Evolutionary conservation across 2,797 vertebrate species (phyloP).

Genomic region (Scolopax bukidnonensis): DNA sequence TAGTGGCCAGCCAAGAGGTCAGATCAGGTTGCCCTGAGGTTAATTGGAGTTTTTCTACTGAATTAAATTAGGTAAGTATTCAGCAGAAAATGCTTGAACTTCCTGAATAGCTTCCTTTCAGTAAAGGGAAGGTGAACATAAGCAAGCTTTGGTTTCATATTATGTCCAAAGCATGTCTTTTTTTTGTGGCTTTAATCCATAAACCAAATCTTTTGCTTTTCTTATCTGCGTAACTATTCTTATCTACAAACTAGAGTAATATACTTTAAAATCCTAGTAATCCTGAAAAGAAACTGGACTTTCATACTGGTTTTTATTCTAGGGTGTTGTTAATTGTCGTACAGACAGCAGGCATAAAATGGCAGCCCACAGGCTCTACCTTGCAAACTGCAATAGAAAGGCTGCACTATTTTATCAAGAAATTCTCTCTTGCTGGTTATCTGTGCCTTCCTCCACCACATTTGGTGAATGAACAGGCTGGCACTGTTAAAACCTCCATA

Average conservation of each 20-base stretch:
- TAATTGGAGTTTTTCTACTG: conserved; percentile 65
- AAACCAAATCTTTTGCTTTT: neutral
- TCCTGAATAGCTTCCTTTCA: conserved; percentile 20
- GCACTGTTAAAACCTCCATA: neutral
- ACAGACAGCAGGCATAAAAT: neutral
- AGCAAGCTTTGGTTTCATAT: neutral
- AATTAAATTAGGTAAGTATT: conserved; percentile 50
- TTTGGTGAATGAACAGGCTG: neutral
- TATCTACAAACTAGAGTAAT: neutral
- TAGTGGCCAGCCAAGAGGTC: conserved; percentile 26
- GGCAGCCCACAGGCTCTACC: neutral
- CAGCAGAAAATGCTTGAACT: conserved; percentile 22
- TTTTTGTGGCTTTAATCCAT: neutral
- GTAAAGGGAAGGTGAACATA: neutral
- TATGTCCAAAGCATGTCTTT: neutral
- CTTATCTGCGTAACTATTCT: neutral
- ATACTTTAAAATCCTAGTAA: neutral
- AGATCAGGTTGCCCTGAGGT: conserved; percentile 32
- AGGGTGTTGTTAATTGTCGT: neutral
- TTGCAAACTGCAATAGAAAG: neutral
- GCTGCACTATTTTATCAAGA: neutral
- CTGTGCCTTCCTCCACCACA: neutral
- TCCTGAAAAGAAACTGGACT: neutral
- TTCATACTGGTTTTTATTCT: neutral
- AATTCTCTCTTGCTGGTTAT: neutral